Percentiles rank a stretch among this genome's conserved stretches.
Conservation (phyloP, 2,797 vertebrate species). For the Euthynnus affinis region DNA sequence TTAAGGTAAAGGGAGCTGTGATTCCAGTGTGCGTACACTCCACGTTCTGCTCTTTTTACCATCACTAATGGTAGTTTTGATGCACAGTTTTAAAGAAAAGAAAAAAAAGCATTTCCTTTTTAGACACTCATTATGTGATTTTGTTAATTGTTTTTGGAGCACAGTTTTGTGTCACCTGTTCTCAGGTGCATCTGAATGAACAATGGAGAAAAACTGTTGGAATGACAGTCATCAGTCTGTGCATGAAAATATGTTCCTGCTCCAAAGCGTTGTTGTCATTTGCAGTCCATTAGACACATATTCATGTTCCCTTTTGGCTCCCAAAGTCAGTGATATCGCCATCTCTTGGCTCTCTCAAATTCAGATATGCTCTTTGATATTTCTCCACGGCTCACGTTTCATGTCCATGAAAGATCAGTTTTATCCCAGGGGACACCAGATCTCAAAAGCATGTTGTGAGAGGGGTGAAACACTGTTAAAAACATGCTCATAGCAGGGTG, state of each 20-base stretch:
- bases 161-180: not conserved
- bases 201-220: conserved; percentile 8
- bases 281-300: conserved; percentile 50
- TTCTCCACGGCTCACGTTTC: conserved; percentile 60
- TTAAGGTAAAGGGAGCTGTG: too few relatives aligned
- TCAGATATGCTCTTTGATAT: conserved; percentile 80
- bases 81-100: not conserved
- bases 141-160: conserved; percentile 20
- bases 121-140: conserved; percentile 6
- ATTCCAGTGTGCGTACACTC: too few relatives aligned
- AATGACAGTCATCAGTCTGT: conserved; percentile 14
- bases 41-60: too few relatives aligned
- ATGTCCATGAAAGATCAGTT: conserved; percentile 63
- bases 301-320: conserved; percentile 63
- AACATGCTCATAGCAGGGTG: conserved; percentile 41
- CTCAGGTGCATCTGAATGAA: conserved; percentile 32
- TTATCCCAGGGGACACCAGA: conserved; percentile 53
- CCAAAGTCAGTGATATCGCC: conserved; percentile 54
- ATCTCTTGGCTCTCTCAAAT: conserved; percentile 49
- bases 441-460: conserved; percentile 57
- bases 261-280: conserved; percentile 51
- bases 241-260: conserved; percentile 25
- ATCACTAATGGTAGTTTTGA: too few relatives aligned
- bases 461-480: conserved; percentile 49
- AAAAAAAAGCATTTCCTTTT: not conserved